Evolutionary conservation across 1,140 invertebrate genomes (phyloP).

Genomic region (Colletes latitarsis): DNA sequence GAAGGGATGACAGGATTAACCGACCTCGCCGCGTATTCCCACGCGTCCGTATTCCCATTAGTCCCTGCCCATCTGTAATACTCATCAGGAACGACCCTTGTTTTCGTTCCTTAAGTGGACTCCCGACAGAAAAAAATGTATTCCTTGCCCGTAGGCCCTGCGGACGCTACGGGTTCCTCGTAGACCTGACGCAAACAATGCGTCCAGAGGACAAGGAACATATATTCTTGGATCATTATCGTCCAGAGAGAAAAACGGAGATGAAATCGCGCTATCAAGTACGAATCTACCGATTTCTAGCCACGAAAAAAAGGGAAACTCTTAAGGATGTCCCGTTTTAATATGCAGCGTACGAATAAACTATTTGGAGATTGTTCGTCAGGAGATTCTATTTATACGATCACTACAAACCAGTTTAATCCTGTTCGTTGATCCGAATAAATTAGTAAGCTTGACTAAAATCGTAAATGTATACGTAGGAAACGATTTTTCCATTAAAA

Average conservation of each 20-base stretch:
- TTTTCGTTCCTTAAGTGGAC: slow-evolving; percentile 30
- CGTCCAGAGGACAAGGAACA: neutral
- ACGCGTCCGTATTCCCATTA: slow-evolving; percentile 34
- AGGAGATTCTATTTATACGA: too few relatives aligned
- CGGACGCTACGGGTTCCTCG: neutral
- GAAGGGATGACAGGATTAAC: slow-evolving; percentile 8
- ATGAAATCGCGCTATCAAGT: neutral
- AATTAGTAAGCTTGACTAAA: too few relatives aligned
- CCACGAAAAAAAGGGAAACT: too few relatives aligned
- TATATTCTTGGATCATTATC: neutral
- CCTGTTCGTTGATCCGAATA: too few relatives aligned
- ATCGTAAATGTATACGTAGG: too few relatives aligned
- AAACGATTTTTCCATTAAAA: too few relatives aligned
- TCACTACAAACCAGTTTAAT: too few relatives aligned
- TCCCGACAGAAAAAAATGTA: slow-evolving; percentile 8
- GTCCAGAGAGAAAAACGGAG: neutral
- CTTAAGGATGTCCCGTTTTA: too few relatives aligned
- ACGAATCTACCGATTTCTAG: neutral
- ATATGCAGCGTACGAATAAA: too few relatives aligned
- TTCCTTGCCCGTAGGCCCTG: neutral
- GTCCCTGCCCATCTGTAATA: slow-evolving; percentile 42
- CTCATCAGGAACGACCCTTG: slow-evolving; percentile 40
- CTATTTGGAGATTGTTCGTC: too few relatives aligned
- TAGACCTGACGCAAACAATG: slow-evolving; percentile 11
- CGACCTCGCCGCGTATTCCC: slow-evolving; percentile 30